Percentiles rank a stretch among this genome's conserved stretches.
Evolutionary conservation across 2,113 vertebrate species (phyloP).

Genomic region (Protobothrops mucrosquamatus): DNA sequence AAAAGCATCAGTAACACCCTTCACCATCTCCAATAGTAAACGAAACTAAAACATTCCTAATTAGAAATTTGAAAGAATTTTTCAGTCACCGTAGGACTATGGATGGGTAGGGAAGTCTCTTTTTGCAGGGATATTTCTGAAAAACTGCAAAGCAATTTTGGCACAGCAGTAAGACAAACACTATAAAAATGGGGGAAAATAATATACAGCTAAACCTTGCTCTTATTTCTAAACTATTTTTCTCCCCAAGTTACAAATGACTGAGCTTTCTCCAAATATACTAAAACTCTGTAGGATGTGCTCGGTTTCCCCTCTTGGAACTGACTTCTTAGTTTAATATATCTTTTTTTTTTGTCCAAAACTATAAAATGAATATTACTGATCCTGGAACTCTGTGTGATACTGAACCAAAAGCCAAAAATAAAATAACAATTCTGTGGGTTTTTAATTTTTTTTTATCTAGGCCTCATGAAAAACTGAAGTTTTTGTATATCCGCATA

Average conservation of each 20-base stretch:
- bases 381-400: background rate
- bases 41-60: background rate
- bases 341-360: background rate
- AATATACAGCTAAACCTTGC: background rate
- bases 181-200: background rate
- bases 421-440: background rate
- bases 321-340: background rate
- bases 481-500: constrained; percentile 14
- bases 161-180: background rate
- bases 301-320: background rate
- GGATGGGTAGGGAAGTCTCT: background rate
- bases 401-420: background rate
- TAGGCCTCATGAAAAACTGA: background rate
- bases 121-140: background rate
- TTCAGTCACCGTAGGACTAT: background rate
- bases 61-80: background rate
- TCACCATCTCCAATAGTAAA: background rate
- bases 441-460: background rate
- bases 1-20: background rate
- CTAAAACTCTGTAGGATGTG: background rate
- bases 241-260: background rate
- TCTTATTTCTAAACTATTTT: background rate
- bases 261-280: background rate
- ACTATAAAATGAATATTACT: fast-evolving
- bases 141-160: background rate